Conservation (phyloP, 1,140 invertebrate species). For the Agrilus planipennis region DNA sequence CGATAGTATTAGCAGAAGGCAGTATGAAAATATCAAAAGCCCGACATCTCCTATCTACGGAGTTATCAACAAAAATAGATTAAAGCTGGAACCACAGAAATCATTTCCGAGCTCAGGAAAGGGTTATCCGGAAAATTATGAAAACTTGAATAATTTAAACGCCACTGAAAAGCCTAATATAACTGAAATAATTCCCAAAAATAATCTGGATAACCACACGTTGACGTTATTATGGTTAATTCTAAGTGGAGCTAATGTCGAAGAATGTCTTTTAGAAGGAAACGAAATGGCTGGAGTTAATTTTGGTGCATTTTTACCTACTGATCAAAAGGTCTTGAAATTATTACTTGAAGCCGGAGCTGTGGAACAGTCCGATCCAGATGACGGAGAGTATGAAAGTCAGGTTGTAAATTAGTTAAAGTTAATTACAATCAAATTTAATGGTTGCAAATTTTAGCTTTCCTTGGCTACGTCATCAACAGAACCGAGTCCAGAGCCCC, state of each 20-base stretch:
- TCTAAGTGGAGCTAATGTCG: constrained; percentile 50
- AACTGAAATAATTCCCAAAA: too few relatives aligned
- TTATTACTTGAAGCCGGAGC: constrained; percentile 56
- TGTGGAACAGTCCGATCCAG: constrained; percentile 38
- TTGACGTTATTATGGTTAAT: constrained; percentile 55
- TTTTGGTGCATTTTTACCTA: constrained; percentile 41
- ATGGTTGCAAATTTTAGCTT: constrained; percentile 17
- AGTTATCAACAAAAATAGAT: constrained; percentile 24
- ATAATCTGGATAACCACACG: constrained; percentile 45
- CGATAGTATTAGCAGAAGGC: constrained; percentile 2
- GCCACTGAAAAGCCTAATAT: constrained; percentile 6
- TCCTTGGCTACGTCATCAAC: constrained; percentile 28
- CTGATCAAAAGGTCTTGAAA: constrained; percentile 49
- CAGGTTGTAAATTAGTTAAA: constrained; percentile 14
- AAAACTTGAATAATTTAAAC: constrained; percentile 14
- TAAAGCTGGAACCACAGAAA: constrained; percentile 4
- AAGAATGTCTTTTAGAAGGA: constrained; percentile 47
- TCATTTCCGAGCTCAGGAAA: background rate
- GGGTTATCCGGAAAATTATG: constrained; percentile 12
- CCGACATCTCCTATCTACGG: constrained; percentile 27
- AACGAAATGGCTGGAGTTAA: constrained; percentile 32
- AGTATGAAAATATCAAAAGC: constrained; percentile 24
- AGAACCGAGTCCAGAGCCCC: constrained; percentile 31
- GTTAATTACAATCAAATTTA: background rate
- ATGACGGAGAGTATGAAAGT: constrained; percentile 38